Evolutionary conservation across 2,797 vertebrate species (phyloP), one percentile per base, ranked within the genome.

Genomic region (Acipenser transmontanus): DNA sequence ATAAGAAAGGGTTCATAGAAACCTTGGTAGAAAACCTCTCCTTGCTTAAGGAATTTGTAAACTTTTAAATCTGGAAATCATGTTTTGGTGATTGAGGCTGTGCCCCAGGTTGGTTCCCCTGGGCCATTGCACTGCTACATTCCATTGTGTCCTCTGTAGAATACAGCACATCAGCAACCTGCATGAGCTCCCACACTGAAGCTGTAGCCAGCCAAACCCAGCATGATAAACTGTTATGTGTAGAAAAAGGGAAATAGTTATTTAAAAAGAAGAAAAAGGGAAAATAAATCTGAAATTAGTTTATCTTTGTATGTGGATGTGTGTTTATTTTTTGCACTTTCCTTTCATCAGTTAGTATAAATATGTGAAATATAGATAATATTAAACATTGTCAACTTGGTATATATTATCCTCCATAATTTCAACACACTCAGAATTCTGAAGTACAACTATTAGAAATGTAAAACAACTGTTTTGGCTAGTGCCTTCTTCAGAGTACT

Each of bases 141-240:
- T 74, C 59, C 65, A 70, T 69, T 63, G 67, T 77, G 77, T 76
- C 71, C 78, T 82, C 81, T 74, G 69, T 73, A 79, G 81, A 84
- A 82, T 88, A 81, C 67, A 70, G 80, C 76, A 71, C 72, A 83
- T 73, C 72, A 80, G 84, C 82, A 72, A 85, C 83, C 85, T 89
- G 89, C 89, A 91, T 91, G 89, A 87, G 74, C 82, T 86, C 82
- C 81, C 75, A 86, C 87, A 86, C 87, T 84, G 87, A 91, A 88
- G 87, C 85, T 91, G 89, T 88, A n/a, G n/a, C n/a, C n/a, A n/a
- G n/a, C n/a, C n/a, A n/a, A n/a, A 90, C 86, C 88, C 84, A 85
- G 89, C 89, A 91, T 91, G 89, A 90, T 71, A 64, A 68, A 89
- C 86, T 86, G 76, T 4, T 88, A 84, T 88, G 89, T 87, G 82